These are phyloP conservation scores for Sigmodon hispidus DNA, from an alignment of 2,113 vertebrate genomes.

Conservation along the genomic window DNA sequence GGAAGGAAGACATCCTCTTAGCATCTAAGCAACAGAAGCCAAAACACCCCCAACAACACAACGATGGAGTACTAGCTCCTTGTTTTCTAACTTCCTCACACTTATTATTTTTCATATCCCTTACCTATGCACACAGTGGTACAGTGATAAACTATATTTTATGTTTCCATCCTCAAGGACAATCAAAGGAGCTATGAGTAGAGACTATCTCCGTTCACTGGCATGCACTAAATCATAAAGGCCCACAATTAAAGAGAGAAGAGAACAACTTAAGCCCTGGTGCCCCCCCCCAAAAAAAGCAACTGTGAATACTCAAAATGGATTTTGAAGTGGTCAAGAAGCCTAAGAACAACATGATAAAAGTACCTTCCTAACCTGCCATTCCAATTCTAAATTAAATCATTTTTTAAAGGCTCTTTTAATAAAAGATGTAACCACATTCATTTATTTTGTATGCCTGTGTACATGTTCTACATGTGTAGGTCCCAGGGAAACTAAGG, in stretches of 20 bases:
- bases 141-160: conserved; percentile 9
- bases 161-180: neutral
- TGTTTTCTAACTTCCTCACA: neutral
- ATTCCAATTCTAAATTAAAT: neutral
- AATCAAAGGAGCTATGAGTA: neutral
- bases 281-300: neutral
- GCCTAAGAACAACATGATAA: neutral
- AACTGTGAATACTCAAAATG: neutral
- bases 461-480: neutral
- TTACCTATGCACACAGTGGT: neutral
- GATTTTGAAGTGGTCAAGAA: neutral
- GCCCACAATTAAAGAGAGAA: neutral
- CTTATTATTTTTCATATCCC: neutral
- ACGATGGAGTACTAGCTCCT: neutral
- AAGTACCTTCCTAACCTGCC: neutral
- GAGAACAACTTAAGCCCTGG: neutral
- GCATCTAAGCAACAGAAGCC: neutral
- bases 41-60: neutral
- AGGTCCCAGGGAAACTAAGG: neutral
- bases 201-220: neutral
- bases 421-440: neutral
- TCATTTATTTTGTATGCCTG: neutral
- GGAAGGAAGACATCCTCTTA: neutral
- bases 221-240: neutral
- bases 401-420: neutral